Percentiles rank a stretch among this genome's conserved stretches.
These are phyloP conservation scores for Sylvietta virens DNA, from an alignment of 2,113 vertebrate genomes.

Conservation along the genomic window DNA sequence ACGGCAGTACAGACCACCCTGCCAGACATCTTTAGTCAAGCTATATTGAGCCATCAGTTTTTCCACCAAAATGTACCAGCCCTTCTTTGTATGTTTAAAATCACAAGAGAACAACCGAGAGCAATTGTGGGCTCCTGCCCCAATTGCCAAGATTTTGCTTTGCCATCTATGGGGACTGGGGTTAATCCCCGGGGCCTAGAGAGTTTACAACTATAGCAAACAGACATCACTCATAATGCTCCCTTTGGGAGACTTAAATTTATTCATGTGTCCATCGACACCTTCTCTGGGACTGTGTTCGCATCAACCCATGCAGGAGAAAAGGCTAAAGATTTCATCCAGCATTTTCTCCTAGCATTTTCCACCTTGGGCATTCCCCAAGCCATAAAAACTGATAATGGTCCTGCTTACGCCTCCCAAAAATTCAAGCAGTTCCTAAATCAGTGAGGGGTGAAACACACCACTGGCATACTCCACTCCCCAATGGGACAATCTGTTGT, in stretches of 20 bases:
- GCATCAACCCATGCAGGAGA: neutral
- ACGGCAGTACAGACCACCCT: too few relatives aligned
- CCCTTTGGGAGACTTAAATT: neutral
- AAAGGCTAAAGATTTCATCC: neutral
- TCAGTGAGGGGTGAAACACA: neutral
- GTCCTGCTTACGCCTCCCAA: neutral
- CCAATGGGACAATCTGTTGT: too few relatives aligned
- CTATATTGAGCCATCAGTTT: neutral
- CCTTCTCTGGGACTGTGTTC: neutral
- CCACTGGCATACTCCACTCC: neutral
- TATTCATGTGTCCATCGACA: neutral
- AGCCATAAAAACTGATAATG: neutral
- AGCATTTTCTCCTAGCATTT: neutral
- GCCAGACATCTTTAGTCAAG: too few relatives aligned
- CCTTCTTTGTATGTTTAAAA: neutral
- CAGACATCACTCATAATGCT: neutral
- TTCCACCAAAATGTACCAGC: neutral
- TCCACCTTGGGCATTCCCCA: neutral
- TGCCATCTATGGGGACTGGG: neutral
- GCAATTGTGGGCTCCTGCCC: neutral
- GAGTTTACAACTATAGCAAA: neutral
- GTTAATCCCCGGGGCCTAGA: neutral
- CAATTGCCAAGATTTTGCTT: neutral
- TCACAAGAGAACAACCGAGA: neutral
- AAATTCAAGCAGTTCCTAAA: neutral